phyloP scores from a whole-genome alignment of 2,797 vertebrate species.

The Notoglanidium macrostoma region DNA sequence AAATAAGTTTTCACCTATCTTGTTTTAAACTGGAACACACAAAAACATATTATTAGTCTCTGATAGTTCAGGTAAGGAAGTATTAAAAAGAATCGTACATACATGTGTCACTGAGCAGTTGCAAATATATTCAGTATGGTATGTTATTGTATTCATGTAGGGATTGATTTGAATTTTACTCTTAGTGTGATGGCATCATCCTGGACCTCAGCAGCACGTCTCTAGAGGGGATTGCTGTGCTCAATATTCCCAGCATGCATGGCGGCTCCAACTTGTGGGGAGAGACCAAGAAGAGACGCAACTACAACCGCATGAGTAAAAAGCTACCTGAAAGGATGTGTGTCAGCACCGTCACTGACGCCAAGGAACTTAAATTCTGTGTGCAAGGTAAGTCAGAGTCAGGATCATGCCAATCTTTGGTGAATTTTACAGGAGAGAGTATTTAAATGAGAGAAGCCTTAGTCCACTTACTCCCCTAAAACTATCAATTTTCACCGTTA shows the following conservation, averaged over 20 bases:
- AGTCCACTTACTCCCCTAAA: constrained; percentile 1
- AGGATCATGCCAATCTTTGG: neutral
- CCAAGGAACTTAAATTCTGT: constrained; percentile 92
- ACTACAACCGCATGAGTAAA: constrained; percentile 88
- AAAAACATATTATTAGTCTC: neutral
- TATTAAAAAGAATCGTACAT: neutral
- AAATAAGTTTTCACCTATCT: neutral
- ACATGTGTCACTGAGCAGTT: neutral
- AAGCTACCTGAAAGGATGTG: constrained; percentile 78
- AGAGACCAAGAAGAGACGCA: constrained; percentile 87
- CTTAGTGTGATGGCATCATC: constrained; percentile 87
- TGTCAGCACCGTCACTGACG: constrained; percentile 79
- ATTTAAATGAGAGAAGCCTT: constrained; percentile 11
- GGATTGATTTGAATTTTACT: constrained; percentile 25
- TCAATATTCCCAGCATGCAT: constrained; percentile 98
- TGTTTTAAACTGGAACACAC: neutral
- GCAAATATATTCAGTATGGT: neutral
- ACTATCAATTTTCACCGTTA: constrained; percentile 24
- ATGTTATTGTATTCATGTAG: neutral
- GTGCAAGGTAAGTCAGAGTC: constrained; percentile 83
- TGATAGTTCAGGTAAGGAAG: neutral
- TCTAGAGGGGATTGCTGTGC: constrained; percentile 90
- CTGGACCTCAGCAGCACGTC: constrained; percentile 89
- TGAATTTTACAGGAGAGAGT: neutral
- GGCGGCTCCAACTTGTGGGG: constrained; percentile 96